Evolutionary conservation across 1,140 invertebrate species (phyloP).

Genomic region (Bombus pyrosoma): DNA sequence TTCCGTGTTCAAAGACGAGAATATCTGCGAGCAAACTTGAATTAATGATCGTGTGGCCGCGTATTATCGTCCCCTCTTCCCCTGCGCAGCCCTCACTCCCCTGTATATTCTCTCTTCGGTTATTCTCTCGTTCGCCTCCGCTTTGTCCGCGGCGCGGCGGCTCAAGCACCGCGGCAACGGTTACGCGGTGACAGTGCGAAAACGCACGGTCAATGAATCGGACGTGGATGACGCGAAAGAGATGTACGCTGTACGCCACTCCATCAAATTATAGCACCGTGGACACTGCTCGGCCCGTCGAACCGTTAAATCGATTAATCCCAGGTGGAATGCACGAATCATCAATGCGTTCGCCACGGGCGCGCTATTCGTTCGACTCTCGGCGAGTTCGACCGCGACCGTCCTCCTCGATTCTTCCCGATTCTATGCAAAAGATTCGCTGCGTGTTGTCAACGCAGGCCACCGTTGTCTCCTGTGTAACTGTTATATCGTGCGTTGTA

Average conservation of each 20-base stretch:
- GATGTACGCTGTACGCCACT: conserved; percentile 70
- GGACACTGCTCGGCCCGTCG: conserved; percentile 64
- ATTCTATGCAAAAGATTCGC: background rate
- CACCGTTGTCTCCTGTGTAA: background rate
- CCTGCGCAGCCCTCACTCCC: background rate
- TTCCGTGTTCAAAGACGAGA: conserved; percentile 73
- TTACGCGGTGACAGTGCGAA: conserved; percentile 77
- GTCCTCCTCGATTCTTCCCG: background rate
- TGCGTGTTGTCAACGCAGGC: background rate
- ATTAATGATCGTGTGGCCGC: conserved; percentile 69
- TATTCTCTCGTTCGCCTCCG: background rate
- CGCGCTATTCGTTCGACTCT: background rate
- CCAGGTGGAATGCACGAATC: conserved; percentile 64
- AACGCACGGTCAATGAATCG: conserved; percentile 76
- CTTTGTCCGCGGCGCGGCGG: conserved; percentile 23
- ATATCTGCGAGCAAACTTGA: conserved; percentile 74
- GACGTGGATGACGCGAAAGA: conserved; percentile 74
- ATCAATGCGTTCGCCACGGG: conserved; percentile 46
- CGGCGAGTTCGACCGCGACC: background rate
- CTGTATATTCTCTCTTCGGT: conserved; percentile 16
- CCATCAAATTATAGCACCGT: conserved; percentile 75
- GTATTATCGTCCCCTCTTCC: conserved; percentile 56
- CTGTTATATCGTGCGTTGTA: background rate
- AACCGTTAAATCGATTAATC: conserved; percentile 79
- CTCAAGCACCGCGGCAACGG: conserved; percentile 63